These are phyloP conservation scores for Brotogeris chrysoptera DNA, from an alignment of 2,797 vertebrate genomes.

Conservation along the genomic window DNA sequence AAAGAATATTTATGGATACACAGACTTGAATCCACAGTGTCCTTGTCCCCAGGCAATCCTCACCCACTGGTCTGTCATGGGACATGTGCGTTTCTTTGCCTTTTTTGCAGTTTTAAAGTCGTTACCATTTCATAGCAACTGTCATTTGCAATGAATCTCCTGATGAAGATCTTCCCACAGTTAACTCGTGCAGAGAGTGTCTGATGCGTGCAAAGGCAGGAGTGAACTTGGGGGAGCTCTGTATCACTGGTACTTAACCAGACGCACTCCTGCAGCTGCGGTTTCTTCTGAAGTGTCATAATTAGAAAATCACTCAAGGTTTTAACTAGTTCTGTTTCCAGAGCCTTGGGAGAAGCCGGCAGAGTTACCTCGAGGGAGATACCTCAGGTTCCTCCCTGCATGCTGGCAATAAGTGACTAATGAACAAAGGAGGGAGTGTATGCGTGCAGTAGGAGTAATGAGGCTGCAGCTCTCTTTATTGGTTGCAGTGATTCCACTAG, in stretches of 20 bases:
- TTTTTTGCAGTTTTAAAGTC: neutral
- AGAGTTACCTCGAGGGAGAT: neutral
- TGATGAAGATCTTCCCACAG: neutral
- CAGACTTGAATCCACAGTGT: neutral
- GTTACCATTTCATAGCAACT: neutral
- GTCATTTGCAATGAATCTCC: neutral
- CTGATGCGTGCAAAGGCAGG: neutral
- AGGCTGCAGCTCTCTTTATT: neutral
- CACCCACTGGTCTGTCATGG: neutral
- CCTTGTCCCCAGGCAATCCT: neutral
- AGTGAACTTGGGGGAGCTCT: neutral
- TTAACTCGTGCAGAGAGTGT: neutral
- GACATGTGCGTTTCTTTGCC: neutral
- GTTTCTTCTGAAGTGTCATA: neutral
- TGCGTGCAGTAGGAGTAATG: neutral
- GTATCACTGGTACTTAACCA: neutral
- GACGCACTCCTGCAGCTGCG: neutral
- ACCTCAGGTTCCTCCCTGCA: neutral
- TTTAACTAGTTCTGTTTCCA: neutral
- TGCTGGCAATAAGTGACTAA: neutral
- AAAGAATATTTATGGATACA: neutral
- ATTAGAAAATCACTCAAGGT: neutral
- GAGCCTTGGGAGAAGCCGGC: neutral
- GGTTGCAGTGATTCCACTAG: neutral
- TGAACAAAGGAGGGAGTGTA: neutral